Conservation (phyloP, 2,888 invertebrate species). For the Aphidius colemani region DNA sequence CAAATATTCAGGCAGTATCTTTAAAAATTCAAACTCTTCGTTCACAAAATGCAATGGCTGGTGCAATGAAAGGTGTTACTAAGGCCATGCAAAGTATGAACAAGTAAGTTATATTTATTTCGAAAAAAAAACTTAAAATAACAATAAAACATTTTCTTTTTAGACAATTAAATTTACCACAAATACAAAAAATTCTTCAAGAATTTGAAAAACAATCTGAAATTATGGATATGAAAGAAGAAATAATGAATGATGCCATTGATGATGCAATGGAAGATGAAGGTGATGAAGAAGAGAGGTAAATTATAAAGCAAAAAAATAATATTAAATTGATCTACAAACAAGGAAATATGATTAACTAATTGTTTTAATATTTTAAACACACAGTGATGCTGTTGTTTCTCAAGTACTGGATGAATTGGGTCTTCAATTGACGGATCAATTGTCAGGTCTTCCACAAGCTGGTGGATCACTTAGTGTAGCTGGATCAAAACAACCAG, state of each 20-base stretch:
- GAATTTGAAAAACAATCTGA: constrained; percentile 99
- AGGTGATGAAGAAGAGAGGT: constrained; percentile 97
- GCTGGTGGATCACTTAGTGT: constrained; percentile 66
- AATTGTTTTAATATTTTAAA: constrained; percentile 43
- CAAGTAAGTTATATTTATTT: constrained; percentile 61
- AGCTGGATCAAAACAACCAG: constrained; percentile 68
- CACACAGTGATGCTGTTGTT: constrained; percentile 85
- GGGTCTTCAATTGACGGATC: constrained; percentile 92
- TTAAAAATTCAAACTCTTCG: constrained; percentile 96
- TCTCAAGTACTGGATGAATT: constrained; percentile 96
- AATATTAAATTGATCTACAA: neutral
- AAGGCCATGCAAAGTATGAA: constrained; percentile 99
- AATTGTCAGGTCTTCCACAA: constrained; percentile 85
- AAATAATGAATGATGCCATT: constrained; percentile 99
- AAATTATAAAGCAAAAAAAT: constrained; percentile 24
- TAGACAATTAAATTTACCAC: constrained; percentile 92
- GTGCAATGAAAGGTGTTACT: constrained; percentile 99
- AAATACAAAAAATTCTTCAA: constrained; percentile 95
- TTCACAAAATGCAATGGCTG: constrained; percentile 98
- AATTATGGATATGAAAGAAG: constrained; percentile 99
- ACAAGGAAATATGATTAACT: constrained; percentile 16
- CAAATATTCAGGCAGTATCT: constrained; percentile 97
- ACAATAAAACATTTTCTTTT: constrained; percentile 27
- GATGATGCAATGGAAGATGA: constrained; percentile 99
- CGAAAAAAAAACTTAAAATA: neutral